Percentiles rank a stretch among this genome's conserved stretches.
Evolutionary conservation across 2,888 invertebrate genomes (phyloP).

Genomic region (Cremastinae sp.): DNA sequence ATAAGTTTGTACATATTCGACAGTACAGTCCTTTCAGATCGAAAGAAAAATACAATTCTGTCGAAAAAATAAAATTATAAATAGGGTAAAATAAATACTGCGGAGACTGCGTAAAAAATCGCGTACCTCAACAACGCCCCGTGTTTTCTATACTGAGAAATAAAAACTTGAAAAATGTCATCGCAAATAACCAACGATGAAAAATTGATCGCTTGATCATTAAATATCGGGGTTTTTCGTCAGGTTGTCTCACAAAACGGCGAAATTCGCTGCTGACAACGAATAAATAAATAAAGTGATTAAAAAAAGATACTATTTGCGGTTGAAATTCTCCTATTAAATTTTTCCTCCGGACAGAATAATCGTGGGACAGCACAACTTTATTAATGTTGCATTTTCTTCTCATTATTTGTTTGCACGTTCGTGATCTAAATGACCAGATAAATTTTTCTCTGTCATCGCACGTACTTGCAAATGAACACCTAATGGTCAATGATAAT

Average conservation of each 20-base stretch:
- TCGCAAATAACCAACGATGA: neutral
- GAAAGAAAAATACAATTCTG: neutral
- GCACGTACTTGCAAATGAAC: slow-evolving; percentile 64
- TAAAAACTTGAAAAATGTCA: neutral
- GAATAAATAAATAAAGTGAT: slow-evolving; percentile 20
- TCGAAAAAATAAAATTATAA: neutral
- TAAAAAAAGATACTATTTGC: slow-evolving; percentile 29
- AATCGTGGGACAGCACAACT: slow-evolving; percentile 37
- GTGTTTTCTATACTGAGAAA: slow-evolving; percentile 38
- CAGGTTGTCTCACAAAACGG: slow-evolving; percentile 1
- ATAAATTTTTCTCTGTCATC: slow-evolving; percentile 29
- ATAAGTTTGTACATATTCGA: slow-evolving; percentile 49
- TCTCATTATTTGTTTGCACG: slow-evolving; percentile 33
- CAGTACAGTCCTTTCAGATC: slow-evolving; percentile 27
- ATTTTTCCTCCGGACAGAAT: slow-evolving; percentile 14
- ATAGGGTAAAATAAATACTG: slow-evolving; percentile 51
- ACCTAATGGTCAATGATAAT: slow-evolving; percentile 66
- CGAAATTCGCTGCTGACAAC: neutral
- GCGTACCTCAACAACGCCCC: slow-evolving; percentile 8
- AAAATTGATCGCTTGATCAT: too few species aligned
- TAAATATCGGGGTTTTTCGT: too few species aligned
- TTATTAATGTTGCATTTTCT: slow-evolving; percentile 9
- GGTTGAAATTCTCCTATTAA: slow-evolving; percentile 1
- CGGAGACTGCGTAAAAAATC: slow-evolving; percentile 53
- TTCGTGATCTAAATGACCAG: slow-evolving; percentile 42